Percentiles rank a stretch among this genome's conserved stretches.
These are phyloP conservation scores for Parasteatoda tepidariorum DNA, from an alignment of 1,140 invertebrate species.

Conservation along the genomic window DNA sequence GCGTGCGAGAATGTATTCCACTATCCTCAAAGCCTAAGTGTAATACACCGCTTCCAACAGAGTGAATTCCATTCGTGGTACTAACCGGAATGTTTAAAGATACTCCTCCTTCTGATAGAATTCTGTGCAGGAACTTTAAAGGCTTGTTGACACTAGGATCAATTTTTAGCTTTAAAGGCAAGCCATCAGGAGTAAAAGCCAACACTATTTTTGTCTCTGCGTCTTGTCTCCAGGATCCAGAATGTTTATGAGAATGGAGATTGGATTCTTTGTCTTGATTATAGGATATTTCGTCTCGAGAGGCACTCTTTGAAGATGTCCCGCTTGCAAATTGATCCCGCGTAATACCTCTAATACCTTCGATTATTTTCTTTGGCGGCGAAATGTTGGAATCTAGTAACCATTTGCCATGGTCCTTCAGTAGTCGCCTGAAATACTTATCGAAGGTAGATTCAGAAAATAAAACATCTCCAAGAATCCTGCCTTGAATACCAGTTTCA, in stretches of 20 bases:
- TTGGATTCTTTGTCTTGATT: no score
- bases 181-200: conserved; percentile 32
- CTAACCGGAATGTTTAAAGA: conserved; percentile 20
- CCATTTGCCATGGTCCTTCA: conserved; percentile 2
- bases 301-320: background rate
- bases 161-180: conserved; percentile 17
- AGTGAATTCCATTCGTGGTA: background rate
- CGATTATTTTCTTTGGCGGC: background rate
- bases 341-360: background rate
- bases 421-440: background rate
- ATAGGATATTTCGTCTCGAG: no score
- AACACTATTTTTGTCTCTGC: background rate
- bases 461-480: conserved; percentile 23
- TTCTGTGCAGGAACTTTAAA: conserved; percentile 4
- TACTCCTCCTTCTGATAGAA: background rate
- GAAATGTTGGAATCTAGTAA: background rate
- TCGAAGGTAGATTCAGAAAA: conserved; percentile 31
- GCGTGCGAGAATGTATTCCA: background rate
- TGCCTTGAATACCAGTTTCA: background rate
- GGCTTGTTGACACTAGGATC: background rate
- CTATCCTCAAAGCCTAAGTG: background rate
- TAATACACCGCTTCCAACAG: conserved; percentile 6
- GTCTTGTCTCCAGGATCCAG: no score
- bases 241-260: no score
- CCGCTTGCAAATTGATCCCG: background rate